A percentile compares a stretch with the other conserved stretches of the same genome.
Evolutionary conservation across 35 echinoderm and acorn worm genomes (phyloP).

Genomic region (Amphiura filiformis): DNA sequence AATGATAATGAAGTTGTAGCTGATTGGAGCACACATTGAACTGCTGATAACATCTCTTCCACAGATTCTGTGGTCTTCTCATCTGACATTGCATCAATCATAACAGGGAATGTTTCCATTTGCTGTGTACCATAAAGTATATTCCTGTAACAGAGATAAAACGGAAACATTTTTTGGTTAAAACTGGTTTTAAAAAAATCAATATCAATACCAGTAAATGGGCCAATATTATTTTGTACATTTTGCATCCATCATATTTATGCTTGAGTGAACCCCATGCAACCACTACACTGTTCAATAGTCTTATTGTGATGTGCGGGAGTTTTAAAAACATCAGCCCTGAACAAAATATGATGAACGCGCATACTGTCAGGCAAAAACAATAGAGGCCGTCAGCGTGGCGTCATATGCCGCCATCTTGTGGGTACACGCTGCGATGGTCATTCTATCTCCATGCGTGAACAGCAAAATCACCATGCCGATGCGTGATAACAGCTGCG

Average conservation of each 20-base stretch:
- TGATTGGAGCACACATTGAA: neutral
- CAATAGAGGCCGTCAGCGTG: too few relatives aligned
- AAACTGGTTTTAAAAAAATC: neutral
- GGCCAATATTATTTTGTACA: neutral
- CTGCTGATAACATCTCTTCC: neutral
- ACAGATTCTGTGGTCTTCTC: neutral
- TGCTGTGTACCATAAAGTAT: constrained; percentile 20
- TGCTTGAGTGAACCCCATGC: too few relatives aligned
- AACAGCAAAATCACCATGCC: too few relatives aligned
- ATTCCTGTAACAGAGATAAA: neutral
- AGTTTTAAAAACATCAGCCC: too few relatives aligned
- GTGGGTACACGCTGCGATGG: too few relatives aligned
- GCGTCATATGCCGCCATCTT: too few relatives aligned
- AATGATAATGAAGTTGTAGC: neutral
- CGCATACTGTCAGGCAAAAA: too few relatives aligned
- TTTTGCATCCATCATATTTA: neutral
- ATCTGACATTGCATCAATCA: neutral
- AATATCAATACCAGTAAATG: neutral
- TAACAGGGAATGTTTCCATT: constrained; percentile 16
- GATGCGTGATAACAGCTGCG: too few relatives aligned
- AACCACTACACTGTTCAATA: too few relatives aligned
- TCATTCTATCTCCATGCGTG: too few relatives aligned
- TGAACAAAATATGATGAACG: too few relatives aligned
- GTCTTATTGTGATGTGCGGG: too few relatives aligned
- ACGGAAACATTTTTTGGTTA: neutral